Conservation (phyloP, 37 sponge, comb jelly and placozoan genomes). For the Bolinopsis microptera region DNA sequence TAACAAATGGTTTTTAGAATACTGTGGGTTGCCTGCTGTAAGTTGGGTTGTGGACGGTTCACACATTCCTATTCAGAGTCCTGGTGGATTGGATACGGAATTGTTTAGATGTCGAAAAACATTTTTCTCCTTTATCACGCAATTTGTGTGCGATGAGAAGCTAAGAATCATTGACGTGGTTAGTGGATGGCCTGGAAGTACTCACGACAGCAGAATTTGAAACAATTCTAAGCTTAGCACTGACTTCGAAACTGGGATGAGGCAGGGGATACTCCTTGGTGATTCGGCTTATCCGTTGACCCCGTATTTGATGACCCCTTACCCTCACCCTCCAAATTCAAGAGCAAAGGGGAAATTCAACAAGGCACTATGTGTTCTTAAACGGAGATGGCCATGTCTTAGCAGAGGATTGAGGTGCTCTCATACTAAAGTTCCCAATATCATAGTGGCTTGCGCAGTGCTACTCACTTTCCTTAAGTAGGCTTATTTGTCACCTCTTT, state of each 20-base stretch:
- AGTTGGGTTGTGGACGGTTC: not conserved
- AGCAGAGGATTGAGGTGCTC: not conserved
- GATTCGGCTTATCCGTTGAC: not conserved
- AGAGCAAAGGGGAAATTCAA: not conserved
- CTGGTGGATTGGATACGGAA: not conserved
- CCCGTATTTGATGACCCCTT: not conserved
- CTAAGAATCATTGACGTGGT: not conserved
- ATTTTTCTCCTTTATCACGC: not conserved
- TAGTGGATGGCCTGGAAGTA: conserved; percentile 14
- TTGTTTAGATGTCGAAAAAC: not conserved
- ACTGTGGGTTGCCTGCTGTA: not conserved
- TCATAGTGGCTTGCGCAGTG: not conserved
- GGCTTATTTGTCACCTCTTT: no score
- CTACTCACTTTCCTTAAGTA: no score
- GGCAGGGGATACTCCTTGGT: not conserved
- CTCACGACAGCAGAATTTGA: conserved; percentile 9
- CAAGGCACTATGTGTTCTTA: not conserved
- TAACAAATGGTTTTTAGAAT: not conserved
- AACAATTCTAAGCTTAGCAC: not conserved
- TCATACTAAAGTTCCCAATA: not conserved
- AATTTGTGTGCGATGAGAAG: conserved; percentile 39
- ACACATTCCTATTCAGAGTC: conserved; percentile 26
- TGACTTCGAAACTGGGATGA: not conserved
- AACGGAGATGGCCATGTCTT: not conserved
- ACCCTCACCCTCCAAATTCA: not conserved